A percentile compares a stretch with the other conserved stretches of the same genome.
Conservation (phyloP, 2,888 invertebrate genomes). For the Dryomyza anilis region DNA sequence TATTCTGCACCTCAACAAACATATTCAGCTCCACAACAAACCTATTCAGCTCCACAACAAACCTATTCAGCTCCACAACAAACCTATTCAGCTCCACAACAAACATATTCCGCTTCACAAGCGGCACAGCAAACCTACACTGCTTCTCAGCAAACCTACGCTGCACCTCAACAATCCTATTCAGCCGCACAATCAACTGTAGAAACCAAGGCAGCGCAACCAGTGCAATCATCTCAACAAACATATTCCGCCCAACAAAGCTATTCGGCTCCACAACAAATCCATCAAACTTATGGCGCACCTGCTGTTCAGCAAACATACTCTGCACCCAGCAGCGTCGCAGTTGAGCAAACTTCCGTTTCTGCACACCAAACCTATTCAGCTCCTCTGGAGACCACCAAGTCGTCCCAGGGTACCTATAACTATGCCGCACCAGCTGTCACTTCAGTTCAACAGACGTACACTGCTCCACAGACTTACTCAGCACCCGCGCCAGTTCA, state of each 20-base stretch:
- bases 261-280: background rate
- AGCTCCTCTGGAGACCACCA: background rate
- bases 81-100: conserved; percentile 1
- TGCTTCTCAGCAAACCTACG: no score
- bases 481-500: conserved; percentile 32
- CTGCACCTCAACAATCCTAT: no score
- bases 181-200: conserved; percentile 9
- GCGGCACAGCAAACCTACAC: conserved; percentile 24
- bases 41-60: conserved; percentile 10
- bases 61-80: conserved; percentile 19
- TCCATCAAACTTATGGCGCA: background rate
- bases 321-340: background rate
- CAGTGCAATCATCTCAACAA: background rate
- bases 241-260: background rate
- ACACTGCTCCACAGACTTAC: conserved; percentile 29
- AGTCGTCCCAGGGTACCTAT: background rate
- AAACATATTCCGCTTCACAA: conserved; percentile 10
- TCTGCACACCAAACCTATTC: background rate
- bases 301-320: background rate
- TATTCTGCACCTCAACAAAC: conserved; percentile 3
- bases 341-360: background rate
- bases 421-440: conserved; percentile 13
- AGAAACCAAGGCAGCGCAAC: conserved; percentile 10
- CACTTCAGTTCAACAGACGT: conserved; percentile 10
- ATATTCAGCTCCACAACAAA: no score